These are phyloP conservation scores for Scopus umbretta DNA, from an alignment of 2,113 vertebrate genomes.

Conservation along the genomic window DNA sequence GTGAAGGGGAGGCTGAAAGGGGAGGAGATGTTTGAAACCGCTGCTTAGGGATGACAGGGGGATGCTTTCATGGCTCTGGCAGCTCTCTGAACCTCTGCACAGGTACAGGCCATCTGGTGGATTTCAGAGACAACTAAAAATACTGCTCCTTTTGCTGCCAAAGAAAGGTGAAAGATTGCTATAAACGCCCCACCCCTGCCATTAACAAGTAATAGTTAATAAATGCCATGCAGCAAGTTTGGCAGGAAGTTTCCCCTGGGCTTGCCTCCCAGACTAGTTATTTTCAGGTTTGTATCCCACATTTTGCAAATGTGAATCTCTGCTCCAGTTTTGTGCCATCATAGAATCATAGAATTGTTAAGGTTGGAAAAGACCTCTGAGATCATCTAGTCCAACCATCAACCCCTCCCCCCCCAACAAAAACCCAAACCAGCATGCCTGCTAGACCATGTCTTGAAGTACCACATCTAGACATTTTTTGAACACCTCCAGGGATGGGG, in stretches of 20 bases:
- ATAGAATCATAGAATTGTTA: too few species aligned
- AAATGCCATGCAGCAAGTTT: neutral
- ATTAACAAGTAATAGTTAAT: neutral
- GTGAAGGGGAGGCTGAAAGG: neutral
- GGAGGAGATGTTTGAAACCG: neutral
- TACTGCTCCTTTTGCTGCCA: neutral
- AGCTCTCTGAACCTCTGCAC: neutral
- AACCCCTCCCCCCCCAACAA: too few species aligned
- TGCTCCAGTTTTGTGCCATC: neutral
- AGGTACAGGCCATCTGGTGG: neutral
- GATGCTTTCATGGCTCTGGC: neutral
- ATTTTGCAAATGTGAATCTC: neutral
- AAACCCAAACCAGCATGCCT: too few species aligned
- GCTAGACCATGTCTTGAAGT: too few species aligned
- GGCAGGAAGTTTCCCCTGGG: neutral
- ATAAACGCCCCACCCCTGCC: neutral
- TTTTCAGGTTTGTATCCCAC: neutral
- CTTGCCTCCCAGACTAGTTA: neutral
- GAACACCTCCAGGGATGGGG: too few species aligned
- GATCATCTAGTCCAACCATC: too few species aligned
- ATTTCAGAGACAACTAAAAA: neutral
- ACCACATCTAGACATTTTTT: too few species aligned
- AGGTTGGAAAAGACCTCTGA: too few species aligned
- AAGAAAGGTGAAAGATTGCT: neutral
- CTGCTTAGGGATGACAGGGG: neutral